Percentiles rank a stretch among this genome's conserved stretches.
Conservation (phyloP, 2,888 invertebrate genomes). For the Tachina grossa region DNA sequence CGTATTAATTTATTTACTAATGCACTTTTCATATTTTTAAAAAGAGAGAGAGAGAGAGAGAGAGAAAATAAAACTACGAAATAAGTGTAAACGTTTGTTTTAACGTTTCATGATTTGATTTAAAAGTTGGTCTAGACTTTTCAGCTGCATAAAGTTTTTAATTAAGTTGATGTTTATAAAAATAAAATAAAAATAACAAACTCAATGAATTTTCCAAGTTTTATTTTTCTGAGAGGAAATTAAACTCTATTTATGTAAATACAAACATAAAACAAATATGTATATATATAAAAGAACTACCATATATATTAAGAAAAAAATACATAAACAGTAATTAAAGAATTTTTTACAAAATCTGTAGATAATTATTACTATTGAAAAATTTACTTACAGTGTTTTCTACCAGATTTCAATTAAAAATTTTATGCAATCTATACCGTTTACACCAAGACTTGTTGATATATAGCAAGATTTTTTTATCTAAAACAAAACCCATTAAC, state of each 20-base stretch:
- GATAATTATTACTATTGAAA: too few relatives aligned
- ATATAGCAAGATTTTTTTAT: too few relatives aligned
- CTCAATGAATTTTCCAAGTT: not conserved
- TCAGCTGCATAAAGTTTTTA: slow-evolving; percentile 40
- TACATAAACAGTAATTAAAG: too few relatives aligned
- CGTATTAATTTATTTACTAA: slow-evolving; percentile 41
- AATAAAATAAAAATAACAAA: not conserved
- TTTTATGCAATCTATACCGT: too few relatives aligned
- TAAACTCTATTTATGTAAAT: not conserved
- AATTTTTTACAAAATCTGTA: too few relatives aligned
- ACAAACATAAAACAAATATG: not conserved
- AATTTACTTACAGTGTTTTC: too few relatives aligned
- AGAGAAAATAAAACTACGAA: not conserved
- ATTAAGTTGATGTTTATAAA: slow-evolving; percentile 45
- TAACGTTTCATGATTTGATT: slow-evolving; percentile 50
- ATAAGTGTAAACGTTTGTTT: slow-evolving; percentile 25
- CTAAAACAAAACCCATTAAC: too few relatives aligned
- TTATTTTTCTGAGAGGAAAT: not conserved
- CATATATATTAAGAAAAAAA: too few relatives aligned
- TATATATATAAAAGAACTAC: not conserved
- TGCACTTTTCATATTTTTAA: slow-evolving; percentile 38
- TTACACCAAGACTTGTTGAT: too few relatives aligned
- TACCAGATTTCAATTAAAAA: too few relatives aligned
- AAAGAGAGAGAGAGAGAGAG: not conserved
- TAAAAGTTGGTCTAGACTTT: slow-evolving; percentile 68